Conservation (phyloP, 2,888 invertebrate genomes). For the Mesorhabditis spiculigera region DNA sequence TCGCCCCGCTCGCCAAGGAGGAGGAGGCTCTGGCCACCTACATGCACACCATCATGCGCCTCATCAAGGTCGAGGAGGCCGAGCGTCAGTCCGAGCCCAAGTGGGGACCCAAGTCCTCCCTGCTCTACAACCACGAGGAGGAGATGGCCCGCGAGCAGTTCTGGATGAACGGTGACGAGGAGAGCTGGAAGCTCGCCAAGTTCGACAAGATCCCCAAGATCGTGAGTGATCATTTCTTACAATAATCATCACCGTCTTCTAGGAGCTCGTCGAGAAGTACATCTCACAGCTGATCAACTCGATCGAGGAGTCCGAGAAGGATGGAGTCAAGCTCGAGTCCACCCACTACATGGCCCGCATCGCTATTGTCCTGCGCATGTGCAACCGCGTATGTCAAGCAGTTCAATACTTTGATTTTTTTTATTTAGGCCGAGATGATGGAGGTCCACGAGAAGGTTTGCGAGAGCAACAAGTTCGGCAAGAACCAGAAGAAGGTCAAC, state of each 20-base stretch:
- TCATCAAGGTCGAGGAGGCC: slow-evolving; percentile 23
- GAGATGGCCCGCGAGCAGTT: slow-evolving; percentile 35
- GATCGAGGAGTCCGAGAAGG: slow-evolving; percentile 15
- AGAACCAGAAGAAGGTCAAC: slow-evolving; percentile 23
- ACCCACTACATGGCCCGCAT: slow-evolving; percentile 35
- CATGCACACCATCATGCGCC: slow-evolving; percentile 25
- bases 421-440: slow-evolving; percentile 19
- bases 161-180: slow-evolving; percentile 38
- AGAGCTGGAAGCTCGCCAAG: slow-evolving; percentile 12
- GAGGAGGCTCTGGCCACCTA: slow-evolving; percentile 15
- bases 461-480: slow-evolving; percentile 13
- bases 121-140: slow-evolving; percentile 39
- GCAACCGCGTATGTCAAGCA: slow-evolving; percentile 26
- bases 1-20: slow-evolving; percentile 27
- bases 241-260: slow-evolving; percentile 13
- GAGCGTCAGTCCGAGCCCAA: slow-evolving; percentile 13
- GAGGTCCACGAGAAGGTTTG: slow-evolving; percentile 17
- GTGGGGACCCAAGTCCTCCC: slow-evolving; percentile 16
- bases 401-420: background rate
- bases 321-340: slow-evolving; percentile 26
- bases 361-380: slow-evolving; percentile 40
- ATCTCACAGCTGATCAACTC: slow-evolving; percentile 29
- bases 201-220: slow-evolving; percentile 9
- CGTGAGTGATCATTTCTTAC: slow-evolving; percentile 8
- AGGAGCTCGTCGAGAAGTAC: slow-evolving; percentile 27